Base-by-base conservation (phyloP, 2,113 vertebrate species). In the Gallinago paraguaiae region DNA sequence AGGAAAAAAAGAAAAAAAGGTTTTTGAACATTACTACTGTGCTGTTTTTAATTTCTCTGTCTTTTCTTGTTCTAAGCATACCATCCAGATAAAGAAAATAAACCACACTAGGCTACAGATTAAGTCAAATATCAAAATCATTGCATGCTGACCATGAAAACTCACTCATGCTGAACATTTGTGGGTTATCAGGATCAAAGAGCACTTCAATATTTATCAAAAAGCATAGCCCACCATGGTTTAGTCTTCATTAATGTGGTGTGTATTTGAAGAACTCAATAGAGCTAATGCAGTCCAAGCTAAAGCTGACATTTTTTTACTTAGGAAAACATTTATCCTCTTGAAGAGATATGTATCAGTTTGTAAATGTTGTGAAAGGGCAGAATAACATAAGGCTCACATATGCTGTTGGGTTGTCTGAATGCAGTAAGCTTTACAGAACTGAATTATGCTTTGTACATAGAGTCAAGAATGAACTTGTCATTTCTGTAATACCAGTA, bases 141-240 rank as follows among this genome's bases (percentile, higher is more conserved):
- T 89, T 96, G 95, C 97, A 94, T 95, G 93, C 93, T 95, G 97
- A 96, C 97, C 75, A 0, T 97, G 97, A 97, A 98, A 98, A 97
- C 89, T 96, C 95, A 97, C 91, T 97, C 97, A 96, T 86, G 95
- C 96, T 97, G 97, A 98, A 98, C 97, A 98, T 97, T 98, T 98
- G 90, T 96, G 95, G 97, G 98, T 98, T 98, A 98, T 98, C 96
- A 95, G 94, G 97, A 98, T 98, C 98, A 98, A 98, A 98, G 96
- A 96, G 82, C 81, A 92, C 80, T 97, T 92, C 88, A 77, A 96
- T 98, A 98, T 97, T 97, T 97, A 98, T 98, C 96, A 95, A 96
- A 98, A 98, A 96, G 91, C 84, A 74, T 85, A 95, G 96, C 93
- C 95, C 96, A 97, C 97, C 87, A 9, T 72, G 95, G 84, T 94